Evolutionary conservation across 2,113 vertebrate species (phyloP).

Genomic region (Channa maculata): DNA sequence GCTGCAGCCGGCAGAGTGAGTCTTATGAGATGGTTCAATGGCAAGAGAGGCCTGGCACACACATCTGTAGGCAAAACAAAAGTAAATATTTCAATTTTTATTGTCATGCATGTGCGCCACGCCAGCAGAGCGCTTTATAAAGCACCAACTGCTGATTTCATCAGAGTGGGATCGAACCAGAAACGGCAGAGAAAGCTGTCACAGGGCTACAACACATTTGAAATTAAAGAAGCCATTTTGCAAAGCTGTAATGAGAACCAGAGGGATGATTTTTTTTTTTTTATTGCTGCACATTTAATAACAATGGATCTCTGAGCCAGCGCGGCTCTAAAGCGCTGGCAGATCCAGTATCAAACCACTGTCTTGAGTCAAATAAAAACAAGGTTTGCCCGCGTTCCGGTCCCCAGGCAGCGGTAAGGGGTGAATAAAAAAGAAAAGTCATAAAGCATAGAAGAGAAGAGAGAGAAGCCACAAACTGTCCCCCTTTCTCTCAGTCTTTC

Average conservation of each 20-base stretch:
- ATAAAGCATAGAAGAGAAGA: conserved; percentile 56
- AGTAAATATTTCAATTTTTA: conserved; percentile 79
- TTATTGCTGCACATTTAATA: conserved; percentile 57
- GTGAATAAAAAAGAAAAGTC: conserved; percentile 74
- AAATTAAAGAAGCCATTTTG: conserved; percentile 76
- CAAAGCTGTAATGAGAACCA: conserved; percentile 76
- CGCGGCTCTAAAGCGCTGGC: conserved; percentile 54
- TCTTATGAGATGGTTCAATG: conserved; percentile 53
- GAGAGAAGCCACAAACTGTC: conserved; percentile 34
- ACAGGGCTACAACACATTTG: conserved; percentile 70
- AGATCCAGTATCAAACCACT: conserved; percentile 61
- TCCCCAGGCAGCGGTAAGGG: conserved; percentile 55
- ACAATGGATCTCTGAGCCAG: conserved; percentile 49
- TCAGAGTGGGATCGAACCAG: conserved; percentile 27
- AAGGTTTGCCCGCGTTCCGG: conserved; percentile 59
- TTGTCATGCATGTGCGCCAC: conserved; percentile 65
- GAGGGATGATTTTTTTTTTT: conserved; percentile 60
- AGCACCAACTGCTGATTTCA: conserved; percentile 65
- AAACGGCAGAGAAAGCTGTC: conserved; percentile 31
- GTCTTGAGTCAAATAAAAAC: conserved; percentile 65
- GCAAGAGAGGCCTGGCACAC: conserved; percentile 47
- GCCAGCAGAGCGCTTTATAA: conserved; percentile 66
- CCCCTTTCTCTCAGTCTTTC: conserved; percentile 29
- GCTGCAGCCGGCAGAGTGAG: conserved; percentile 16
- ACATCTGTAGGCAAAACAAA: conserved; percentile 71